phyloP scores from a whole-genome alignment of 2,888 invertebrate genomes.

The Micropterix aruncella region DNA sequence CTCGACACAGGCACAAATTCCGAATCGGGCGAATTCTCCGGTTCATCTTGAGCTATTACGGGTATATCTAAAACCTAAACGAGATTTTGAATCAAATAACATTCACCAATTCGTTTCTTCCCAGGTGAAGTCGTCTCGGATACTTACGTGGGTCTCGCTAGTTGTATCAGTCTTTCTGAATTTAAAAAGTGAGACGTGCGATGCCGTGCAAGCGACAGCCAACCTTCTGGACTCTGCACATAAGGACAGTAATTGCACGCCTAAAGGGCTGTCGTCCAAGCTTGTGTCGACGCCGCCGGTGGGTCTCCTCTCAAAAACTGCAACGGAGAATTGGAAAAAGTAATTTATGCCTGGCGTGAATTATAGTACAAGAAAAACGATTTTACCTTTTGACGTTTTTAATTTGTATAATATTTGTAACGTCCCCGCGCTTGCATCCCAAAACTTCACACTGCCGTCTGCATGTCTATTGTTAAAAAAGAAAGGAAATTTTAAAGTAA shows the following conservation, averaged over 20 bases:
- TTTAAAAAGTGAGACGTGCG: constrained; percentile 90
- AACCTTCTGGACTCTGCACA: constrained; percentile 82
- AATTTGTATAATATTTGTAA: constrained; percentile 95
- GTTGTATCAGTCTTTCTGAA: constrained; percentile 85
- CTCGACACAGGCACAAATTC: constrained; percentile 50
- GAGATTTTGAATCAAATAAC: neutral
- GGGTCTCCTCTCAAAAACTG: constrained; percentile 60
- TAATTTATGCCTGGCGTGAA: too few relatives aligned
- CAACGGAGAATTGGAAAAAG: constrained; percentile 5
- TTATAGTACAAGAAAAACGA: neutral
- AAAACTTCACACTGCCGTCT: constrained; percentile 97
- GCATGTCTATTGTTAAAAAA: too few relatives aligned
- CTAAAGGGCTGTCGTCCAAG: constrained; percentile 74
- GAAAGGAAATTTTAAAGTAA: too few relatives aligned
- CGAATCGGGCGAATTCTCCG: constrained; percentile 67
- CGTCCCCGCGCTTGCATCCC: constrained; percentile 95
- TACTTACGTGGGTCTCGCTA: constrained; percentile 62
- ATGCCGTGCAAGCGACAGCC: constrained; percentile 81
- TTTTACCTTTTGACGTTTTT: constrained; percentile 75
- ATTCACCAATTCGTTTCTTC: too few relatives aligned
- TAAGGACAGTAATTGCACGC: constrained; percentile 77
- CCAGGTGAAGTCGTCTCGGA: too few relatives aligned
- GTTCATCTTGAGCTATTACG: constrained; percentile 63
- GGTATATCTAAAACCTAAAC: constrained; percentile 72
- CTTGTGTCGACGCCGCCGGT: constrained; percentile 41